Base-by-base conservation (phyloP, 2,797 vertebrate genomes). In the Pseudochirops cupreus region DNA sequence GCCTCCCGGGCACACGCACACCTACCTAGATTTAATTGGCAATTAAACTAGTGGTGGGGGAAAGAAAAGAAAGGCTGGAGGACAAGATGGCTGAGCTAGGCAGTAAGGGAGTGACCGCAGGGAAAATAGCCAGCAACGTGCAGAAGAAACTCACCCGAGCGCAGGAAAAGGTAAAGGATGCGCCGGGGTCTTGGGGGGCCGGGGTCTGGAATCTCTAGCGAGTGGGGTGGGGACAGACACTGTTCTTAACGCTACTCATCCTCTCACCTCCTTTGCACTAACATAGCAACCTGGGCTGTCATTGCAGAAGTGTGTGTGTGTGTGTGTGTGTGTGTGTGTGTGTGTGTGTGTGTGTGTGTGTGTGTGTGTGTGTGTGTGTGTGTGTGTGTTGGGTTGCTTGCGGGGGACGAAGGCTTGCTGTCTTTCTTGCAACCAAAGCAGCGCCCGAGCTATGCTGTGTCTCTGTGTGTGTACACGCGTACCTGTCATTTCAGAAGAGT, bases 141-240 rank as follows among this genome's bases (percentile, higher is more conserved):
- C 99, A 99, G 99, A 99, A 99, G 98, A 99, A 99, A 97, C 99
- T 99, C 46, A 99, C 99, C 58, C 98, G 99, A 94, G 99, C 99
- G 18, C 99, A 99, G 94, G 99, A 99, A 98, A 99, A 99, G 99
- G 99, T 99, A 98, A 98, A 97, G 5, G 9, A 91, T n/a, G 52
- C 59, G 55, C 95, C 13, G 2, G 28, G 26, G 52, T n/a, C 46
- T 28, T 10, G 1, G 14, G 56, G 56, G 56, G 57, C 56, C 31
- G 12, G 53, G 90, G 90, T n/a, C 50, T 14, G 90, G 52, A 5
- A n/a, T n/a, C 67, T 59, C 58, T 0, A 18, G 33, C 33, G n/a
- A 39, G 33, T 74, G 11, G 31, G 39, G 39, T 26, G 74, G 74
- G 74, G 74, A 46, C 74, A 0, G 39, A 2, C 74, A 24, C 39